A percentile compares a stretch with the other conserved stretches of the same genome.
Conservation (phyloP, 2,888 invertebrate genomes). For the Pomacea canaliculata region DNA sequence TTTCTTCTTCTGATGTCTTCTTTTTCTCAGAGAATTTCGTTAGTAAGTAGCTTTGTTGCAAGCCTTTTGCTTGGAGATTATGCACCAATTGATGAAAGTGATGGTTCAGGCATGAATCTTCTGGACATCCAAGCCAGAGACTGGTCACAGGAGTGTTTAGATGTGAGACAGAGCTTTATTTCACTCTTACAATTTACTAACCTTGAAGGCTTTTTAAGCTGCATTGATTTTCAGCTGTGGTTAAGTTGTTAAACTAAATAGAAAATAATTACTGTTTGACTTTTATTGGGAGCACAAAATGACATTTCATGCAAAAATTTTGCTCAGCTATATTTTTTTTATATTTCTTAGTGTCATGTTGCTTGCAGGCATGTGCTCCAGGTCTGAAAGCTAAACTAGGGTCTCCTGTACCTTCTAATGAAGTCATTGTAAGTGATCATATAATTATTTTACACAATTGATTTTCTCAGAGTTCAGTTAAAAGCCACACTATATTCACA, state of each 20-base stretch:
- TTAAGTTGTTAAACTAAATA: not conserved
- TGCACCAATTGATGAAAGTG: slow-evolving; percentile 90
- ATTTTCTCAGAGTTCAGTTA: too few relatives aligned
- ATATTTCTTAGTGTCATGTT: too few relatives aligned
- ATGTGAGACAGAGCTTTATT: slow-evolving; percentile 71
- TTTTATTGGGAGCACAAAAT: too few relatives aligned
- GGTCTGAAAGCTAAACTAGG: slow-evolving; percentile 82
- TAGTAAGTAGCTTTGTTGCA: slow-evolving; percentile 93
- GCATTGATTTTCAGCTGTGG: too few relatives aligned
- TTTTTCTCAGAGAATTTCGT: slow-evolving; percentile 82
- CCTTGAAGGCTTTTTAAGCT: not conserved
- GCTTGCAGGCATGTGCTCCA: slow-evolving; percentile 79
- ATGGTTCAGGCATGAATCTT: slow-evolving; percentile 97
- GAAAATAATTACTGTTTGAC: not conserved
- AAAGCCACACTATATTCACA: too few relatives aligned
- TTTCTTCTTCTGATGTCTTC: too few relatives aligned
- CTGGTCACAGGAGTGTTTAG: slow-evolving; percentile 83
- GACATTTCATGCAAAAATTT: too few relatives aligned
- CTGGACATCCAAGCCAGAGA: slow-evolving; percentile 83
- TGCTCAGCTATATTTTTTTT: too few relatives aligned
- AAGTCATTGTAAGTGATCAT: slow-evolving; percentile 59
- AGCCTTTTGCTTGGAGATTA: slow-evolving; percentile 88
- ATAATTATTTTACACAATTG: not conserved
- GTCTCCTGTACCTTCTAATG: slow-evolving; percentile 78
- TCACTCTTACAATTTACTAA: not conserved